Percentiles rank a stretch among this genome's conserved stretches.
phyloP scores from a whole-genome alignment of 1,140 invertebrate genomes.

The Drosophila lacertosa region DNA sequence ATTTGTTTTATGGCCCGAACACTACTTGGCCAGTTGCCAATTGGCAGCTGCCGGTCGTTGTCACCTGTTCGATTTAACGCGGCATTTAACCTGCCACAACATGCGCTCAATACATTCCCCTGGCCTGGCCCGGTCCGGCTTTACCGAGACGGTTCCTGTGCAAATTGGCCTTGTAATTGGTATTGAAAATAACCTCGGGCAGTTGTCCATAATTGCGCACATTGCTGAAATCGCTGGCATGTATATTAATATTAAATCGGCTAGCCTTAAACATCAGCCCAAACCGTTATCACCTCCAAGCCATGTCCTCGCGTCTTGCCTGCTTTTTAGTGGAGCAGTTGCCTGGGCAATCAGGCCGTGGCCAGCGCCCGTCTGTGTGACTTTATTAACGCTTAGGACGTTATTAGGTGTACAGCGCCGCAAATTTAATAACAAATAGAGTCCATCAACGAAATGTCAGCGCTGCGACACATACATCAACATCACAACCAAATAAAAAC shows the following conservation, averaged over 20 bases:
- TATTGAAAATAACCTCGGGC: slow-evolving; percentile 8
- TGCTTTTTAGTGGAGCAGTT: slow-evolving; percentile 4
- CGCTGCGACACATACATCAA: not conserved
- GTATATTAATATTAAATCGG: slow-evolving; percentile 2
- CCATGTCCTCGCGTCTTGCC: not conserved
- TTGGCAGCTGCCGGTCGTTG: not conserved
- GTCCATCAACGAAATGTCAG: slow-evolving; percentile 57
- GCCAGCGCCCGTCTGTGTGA: not conserved
- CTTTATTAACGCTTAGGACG: slow-evolving; percentile 42
- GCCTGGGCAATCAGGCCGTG: slow-evolving; percentile 1
- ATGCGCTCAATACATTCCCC: too few species aligned
- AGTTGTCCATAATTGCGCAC: slow-evolving; percentile 8
- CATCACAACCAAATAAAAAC: slow-evolving; percentile 17
- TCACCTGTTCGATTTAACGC: slow-evolving; percentile 44
- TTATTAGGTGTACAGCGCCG: slow-evolving; percentile 33
- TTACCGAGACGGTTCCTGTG: too few species aligned
- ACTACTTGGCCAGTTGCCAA: slow-evolving; percentile 1
- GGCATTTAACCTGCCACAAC: slow-evolving; percentile 31
- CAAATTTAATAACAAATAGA: slow-evolving; percentile 65
- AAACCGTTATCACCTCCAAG: not conserved
- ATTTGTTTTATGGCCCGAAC: slow-evolving; percentile 9
- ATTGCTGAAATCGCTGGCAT: slow-evolving; percentile 24
- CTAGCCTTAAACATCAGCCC: not conserved
- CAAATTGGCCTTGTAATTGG: slow-evolving; percentile 11
- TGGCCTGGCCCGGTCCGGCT: too few species aligned